Base-by-base conservation (phyloP, 2,888 invertebrate species). In the Scaptomyza caliginosa region DNA sequence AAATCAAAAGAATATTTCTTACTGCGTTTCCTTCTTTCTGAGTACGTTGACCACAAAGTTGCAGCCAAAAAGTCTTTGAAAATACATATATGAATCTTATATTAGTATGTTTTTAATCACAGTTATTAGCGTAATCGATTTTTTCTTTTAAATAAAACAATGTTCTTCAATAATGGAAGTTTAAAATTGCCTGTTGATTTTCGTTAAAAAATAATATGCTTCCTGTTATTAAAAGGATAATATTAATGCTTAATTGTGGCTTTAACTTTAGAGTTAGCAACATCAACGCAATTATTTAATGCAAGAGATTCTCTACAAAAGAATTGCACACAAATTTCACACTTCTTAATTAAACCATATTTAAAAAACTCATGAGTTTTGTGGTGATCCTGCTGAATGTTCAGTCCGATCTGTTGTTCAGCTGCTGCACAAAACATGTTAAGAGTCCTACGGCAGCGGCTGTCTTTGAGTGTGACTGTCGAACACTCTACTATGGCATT, bases 361-460 rank as follows among this genome's bases (percentile, higher is more conserved):
- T 64, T 75, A 75, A 79, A 85, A 69, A 52, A 32, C 38, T 23
- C 30, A 28, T 26, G 1, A 39, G 24, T 24, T 28, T 55, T 38
- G 49, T 40, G 40, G 51, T 32, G 42, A 58, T 39, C 57, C 68
- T 58, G 26, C 17, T 21, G 46, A 68, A n/a, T 30, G 6, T 30
- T 73, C 32, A 42, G 39, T 21, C 50, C 30, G 30, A 38, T 28
- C 38, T 55, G 45, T 50, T 23, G 56, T 75, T 80, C 83, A 80
- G 80, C 86, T 80, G 79, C 79, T 54, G 76, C 43, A 57, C 54
- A 67, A 58, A 66, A 74, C 64, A 48, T 62, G 74, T 82, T 63
- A 66, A 64, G 62, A 70, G 67, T 54, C 30, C 51, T 54, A 3
- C 11, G 65, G 49, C 11, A 16, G 38, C 51, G 26, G 28, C 48